Evolutionary conservation across 2,113 vertebrate species (phyloP).

Genomic region (Petaurus breviceps): DNA sequence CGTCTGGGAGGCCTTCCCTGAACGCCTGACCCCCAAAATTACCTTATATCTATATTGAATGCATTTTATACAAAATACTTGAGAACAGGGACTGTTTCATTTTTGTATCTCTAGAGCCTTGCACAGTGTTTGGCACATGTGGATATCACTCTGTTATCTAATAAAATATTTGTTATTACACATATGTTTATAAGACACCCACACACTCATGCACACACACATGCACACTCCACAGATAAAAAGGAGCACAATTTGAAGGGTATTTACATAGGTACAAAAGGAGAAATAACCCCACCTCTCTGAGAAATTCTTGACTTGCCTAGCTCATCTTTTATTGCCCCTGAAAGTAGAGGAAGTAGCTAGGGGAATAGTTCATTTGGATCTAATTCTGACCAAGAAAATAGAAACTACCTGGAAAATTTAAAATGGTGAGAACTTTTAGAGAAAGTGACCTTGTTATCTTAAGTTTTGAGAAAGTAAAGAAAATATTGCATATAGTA

Average conservation of each 20-base stretch:
- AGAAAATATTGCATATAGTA: not conserved
- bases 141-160: not conserved
- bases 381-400: not conserved
- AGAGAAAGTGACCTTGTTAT: not conserved
- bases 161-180: not conserved
- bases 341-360: not conserved
- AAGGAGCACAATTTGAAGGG: not conserved
- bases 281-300: not conserved
- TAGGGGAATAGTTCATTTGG: not conserved
- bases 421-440: not conserved
- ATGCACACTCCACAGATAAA: not conserved
- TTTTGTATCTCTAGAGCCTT: not conserved
- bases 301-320: not conserved
- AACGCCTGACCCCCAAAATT: not conserved
- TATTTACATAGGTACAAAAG: not conserved
- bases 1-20: not conserved
- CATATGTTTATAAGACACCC: no score
- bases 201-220: not conserved
- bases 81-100: not conserved
- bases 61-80: not conserved
- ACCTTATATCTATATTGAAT: not conserved
- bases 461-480: not conserved
- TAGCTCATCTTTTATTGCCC: not conserved
- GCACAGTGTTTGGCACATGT: not conserved
- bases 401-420: not conserved